Base-by-base conservation (phyloP, 1,140 invertebrate genomes). In the Ceratina japonica region DNA sequence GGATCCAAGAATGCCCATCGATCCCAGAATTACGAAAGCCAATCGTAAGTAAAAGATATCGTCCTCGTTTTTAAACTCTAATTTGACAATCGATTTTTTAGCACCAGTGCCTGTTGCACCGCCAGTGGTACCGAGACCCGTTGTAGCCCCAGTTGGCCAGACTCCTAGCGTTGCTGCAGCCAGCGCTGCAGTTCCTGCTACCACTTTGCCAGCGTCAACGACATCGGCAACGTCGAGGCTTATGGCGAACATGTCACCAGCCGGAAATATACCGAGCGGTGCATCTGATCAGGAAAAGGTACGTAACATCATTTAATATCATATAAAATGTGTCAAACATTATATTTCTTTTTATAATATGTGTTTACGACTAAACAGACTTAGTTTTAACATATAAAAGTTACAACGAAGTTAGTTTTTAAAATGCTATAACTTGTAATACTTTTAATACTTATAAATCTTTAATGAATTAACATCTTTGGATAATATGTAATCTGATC, bases 261-360 rank as follows among this genome's bases (percentile, higher is more conserved):
- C 93, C 16, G 94, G 95, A 85, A 95, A 95, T 22, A 94, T 96
- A 86, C 95, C 95, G 24, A 95, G 95, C 65, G 95, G 96, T 87
- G 94, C 96, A 66, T 95, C 97, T 0, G 97, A 98, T 91, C 97
- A 98, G 92, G 97, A 98, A 91, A 98, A 98, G 94, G 96, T 96
- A 92, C 13, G 61, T 61, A 22, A 59, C 59, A 44, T 68, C 44
- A 59, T 4, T 56, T 31, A 51, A 64, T 15, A 22, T 51, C 37
- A 20, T 59, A 37, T 13, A n/a, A 54, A 74, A 54, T 44, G 10
- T 8, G 10, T 54, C 37, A 10, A 44, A 44, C 37, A 44, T 8
- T 44, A 44, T 44, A 44, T 44, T 44, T 44, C 3, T 44, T 44
- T 44, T 44, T 44, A 10, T 44, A 44, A 44, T 44, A 44, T 10